Percentiles rank a stretch among this genome's conserved stretches.
These are phyloP conservation scores for Corythaixoides concolor DNA, from an alignment of 2,113 vertebrate species.

Conservation along the genomic window DNA sequence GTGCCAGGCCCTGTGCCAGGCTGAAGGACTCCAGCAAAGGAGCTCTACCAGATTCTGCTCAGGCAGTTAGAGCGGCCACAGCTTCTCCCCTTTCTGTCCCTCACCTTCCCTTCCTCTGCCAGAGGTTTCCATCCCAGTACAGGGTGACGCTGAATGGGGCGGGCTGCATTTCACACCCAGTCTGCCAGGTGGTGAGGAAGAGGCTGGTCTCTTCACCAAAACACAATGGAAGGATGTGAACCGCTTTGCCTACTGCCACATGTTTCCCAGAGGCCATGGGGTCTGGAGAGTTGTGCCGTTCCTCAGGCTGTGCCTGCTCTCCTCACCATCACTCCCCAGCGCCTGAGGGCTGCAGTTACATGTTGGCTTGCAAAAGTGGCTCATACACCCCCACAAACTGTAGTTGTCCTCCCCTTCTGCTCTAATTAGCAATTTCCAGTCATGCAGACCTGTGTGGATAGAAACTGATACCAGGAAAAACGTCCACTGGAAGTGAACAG, in stretches of 20 bases:
- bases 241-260: fast-evolving
- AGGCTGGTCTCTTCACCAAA: neutral
- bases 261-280: neutral
- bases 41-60: neutral
- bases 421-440: neutral
- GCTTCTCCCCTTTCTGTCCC: neutral
- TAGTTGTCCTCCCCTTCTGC: neutral
- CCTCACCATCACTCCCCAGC: fast-evolving
- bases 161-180: neutral
- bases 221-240: neutral
- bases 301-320: neutral
- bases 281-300: neutral
- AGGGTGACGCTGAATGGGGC: fast-evolving
- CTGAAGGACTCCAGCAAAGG: fast-evolving
- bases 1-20: fast-evolving
- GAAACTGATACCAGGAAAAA: neutral
- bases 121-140: fast-evolving
- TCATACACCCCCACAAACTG: neutral
- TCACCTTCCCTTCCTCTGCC: neutral
- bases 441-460: neutral
- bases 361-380: neutral
- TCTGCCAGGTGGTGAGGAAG: neutral
- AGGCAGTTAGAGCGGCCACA: neutral
- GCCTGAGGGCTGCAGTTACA: fast-evolving
- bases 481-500: neutral